phyloP scores from a whole-genome alignment of 2,797 vertebrate species.

The Bryconaethiops microstoma region DNA sequence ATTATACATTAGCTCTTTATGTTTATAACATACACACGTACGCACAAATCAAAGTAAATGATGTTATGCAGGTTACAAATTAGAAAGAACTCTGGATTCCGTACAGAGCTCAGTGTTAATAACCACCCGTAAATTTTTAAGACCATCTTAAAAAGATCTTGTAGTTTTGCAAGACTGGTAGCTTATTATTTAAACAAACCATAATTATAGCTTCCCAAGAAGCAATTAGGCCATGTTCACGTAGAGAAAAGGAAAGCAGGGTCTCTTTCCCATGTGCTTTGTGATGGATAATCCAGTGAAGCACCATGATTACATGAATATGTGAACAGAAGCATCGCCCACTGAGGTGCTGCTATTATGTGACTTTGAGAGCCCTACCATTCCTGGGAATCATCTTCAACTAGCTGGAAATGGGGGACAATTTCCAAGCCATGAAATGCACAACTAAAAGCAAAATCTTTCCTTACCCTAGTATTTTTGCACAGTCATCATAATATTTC shows the following conservation, averaged over 20 bases:
- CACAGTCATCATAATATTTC: constrained; percentile 92
- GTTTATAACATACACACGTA: too few species aligned
- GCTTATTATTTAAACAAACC: background rate
- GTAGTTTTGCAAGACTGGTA: constrained; percentile 11
- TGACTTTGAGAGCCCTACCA: background rate
- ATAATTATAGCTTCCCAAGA: constrained; percentile 1
- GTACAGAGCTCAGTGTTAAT: background rate
- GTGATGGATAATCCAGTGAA: constrained; percentile 1
- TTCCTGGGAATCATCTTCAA: background rate
- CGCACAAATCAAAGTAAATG: background rate
- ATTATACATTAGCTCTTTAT: too few species aligned
- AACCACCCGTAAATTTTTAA: background rate
- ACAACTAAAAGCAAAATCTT: background rate
- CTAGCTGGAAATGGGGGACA: background rate
- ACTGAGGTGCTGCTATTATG: background rate
- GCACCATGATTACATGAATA: background rate
- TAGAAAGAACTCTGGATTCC: background rate
- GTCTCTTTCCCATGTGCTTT: background rate
- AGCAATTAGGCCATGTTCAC: background rate
- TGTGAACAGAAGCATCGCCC: background rate
- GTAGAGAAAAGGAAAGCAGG: background rate
- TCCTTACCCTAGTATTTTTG: constrained; percentile 88
- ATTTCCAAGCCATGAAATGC: background rate
- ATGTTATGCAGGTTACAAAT: constrained; percentile 14
- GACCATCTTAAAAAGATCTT: background rate